phyloP scores from a whole-genome alignment of 2,113 vertebrate species.

The Dicrurus megarhynchus region DNA sequence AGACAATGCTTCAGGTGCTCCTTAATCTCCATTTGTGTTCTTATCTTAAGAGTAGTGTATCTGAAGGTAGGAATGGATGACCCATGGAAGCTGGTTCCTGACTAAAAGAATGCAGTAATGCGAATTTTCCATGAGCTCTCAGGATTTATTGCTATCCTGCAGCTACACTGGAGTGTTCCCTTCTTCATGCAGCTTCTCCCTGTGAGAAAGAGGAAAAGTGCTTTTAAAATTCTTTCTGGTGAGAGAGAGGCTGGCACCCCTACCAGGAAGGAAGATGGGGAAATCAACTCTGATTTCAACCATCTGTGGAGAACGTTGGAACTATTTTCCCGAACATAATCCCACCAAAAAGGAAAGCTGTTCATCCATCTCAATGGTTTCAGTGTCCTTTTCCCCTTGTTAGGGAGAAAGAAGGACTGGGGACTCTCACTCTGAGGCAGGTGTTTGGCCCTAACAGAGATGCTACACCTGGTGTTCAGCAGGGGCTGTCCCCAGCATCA shows the following conservation, averaged over 20 bases:
- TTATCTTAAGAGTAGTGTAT: neutral
- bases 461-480: neutral
- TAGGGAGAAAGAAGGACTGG: neutral
- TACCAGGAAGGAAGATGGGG: neutral
- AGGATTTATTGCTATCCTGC: neutral
- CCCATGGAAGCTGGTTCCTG: neutral
- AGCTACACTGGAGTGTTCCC: neutral
- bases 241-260: conserved; percentile 13
- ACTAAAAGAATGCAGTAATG: neutral
- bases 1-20: neutral
- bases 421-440: neutral
- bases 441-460: neutral
- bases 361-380: neutral
- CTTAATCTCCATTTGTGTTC: neutral
- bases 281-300: conserved; percentile 37
- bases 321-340: neutral
- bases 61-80: neutral
- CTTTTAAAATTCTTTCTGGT: neutral
- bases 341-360: neutral
- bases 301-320: neutral
- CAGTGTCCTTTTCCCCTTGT: neutral
- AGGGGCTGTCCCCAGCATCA: neutral
- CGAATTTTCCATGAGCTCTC: neutral
- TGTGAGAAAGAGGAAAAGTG: neutral
- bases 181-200: neutral